Conservation (phyloP, 2,797 vertebrate species). For the Eospalax fontanierii region DNA sequence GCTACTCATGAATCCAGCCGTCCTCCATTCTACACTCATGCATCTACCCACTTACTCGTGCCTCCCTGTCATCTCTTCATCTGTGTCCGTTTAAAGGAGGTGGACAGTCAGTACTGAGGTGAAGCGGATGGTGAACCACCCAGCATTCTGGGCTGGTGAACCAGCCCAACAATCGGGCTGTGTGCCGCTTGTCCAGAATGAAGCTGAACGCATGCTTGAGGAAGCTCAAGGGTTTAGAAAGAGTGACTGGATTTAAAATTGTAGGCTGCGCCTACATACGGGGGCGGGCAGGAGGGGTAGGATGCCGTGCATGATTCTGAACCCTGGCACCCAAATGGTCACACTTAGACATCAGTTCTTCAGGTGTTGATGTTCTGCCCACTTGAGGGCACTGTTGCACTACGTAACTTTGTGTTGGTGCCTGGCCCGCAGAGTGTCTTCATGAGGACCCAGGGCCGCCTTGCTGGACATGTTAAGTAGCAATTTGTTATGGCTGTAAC, state of each 20-base stretch:
- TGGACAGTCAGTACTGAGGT: background rate
- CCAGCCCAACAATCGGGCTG: too few species aligned
- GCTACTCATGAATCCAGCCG: too few species aligned
- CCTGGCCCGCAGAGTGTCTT: background rate
- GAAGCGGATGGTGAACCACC: accelerated
- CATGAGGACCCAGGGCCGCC: background rate
- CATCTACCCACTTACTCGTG: background rate
- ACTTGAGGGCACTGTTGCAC: slow-evolving; percentile 58
- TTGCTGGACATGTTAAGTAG: slow-evolving; percentile 18
- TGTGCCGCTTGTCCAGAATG: background rate
- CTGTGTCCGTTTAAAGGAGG: background rate
- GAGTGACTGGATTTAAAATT: background rate
- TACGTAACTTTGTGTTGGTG: background rate
- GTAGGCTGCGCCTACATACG: background rate
- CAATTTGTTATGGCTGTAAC: background rate
- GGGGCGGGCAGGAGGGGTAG: background rate
- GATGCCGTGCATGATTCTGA: background rate
- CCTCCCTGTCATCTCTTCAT: background rate
- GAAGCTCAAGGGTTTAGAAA: background rate
- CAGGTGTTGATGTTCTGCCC: background rate
- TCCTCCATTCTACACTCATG: background rate
- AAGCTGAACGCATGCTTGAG: background rate
- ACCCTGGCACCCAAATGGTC: background rate
- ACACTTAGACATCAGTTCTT: background rate
- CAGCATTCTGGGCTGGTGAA: background rate